Base-by-base conservation (phyloP, 92 coral and sea anemone genomes). In the Zoanthus gigantus region DNA sequence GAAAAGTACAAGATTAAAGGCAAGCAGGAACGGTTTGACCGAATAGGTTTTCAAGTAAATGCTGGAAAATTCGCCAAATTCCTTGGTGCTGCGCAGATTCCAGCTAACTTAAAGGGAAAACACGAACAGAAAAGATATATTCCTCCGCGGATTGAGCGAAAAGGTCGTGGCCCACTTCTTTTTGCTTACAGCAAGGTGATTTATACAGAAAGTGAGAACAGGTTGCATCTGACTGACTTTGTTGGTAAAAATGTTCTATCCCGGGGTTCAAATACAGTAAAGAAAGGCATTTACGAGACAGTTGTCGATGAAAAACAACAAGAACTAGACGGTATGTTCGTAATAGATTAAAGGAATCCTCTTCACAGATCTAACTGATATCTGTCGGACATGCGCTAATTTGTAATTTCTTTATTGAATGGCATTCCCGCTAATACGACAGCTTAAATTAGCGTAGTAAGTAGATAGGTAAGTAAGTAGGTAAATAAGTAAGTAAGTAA, bases 1-100 rank as follows among this genome's bases (percentile, higher is more conserved):
- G 84, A 79, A 1, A 80, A 80, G 46, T 63, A 61, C 42, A 80
- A 63, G 74, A 80, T 80, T 48, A 80, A 80, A 80, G 85, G 85
- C 73, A 65, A 80, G 45, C 46, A 74, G 1, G 45, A 44, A 18
- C 85, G 63, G 17, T 44, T 3, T 7, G 85, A 80, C 58, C 10
- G 0, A 12, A 0, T 65, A 6, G 34, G 3, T n/a, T 0, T 80
- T 80, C 44, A 18, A 16, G 18, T 65, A 7, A 63, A 63, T 34
- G 85, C 85, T 13, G 85, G 85, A 13, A 63, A 44, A 63, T 65
- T 80, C 6, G 16, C 74, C 44, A 63, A 80, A n/a, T 2, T 65
- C 6, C 28, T 80, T 32, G 15, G 7, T 60, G 37, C 85, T 15
- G 18, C n/a, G 56, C 58, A 65, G 74, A 5, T 80, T 45, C 74